Percentiles rank a stretch among this genome's conserved stretches.
These are phyloP conservation scores for Oceanites oceanicus DNA, from an alignment of 2,113 vertebrate genomes.

Conservation along the genomic window DNA sequence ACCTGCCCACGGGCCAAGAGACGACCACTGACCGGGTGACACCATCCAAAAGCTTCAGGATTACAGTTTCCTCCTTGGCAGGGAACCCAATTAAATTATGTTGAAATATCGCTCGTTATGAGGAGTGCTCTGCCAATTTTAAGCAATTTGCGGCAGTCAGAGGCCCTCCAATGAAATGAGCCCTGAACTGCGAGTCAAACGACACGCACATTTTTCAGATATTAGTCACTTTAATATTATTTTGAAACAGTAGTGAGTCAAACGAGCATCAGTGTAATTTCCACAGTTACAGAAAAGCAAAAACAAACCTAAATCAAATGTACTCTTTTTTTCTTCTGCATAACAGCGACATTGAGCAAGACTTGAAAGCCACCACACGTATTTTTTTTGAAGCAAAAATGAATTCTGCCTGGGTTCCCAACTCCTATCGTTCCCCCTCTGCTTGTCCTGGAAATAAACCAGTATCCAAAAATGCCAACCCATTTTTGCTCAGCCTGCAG, in stretches of 20 bases:
- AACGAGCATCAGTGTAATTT: not conserved
- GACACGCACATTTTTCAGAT: not conserved
- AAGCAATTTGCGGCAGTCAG: not conserved
- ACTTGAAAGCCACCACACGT: not conserved
- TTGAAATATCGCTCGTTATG: not conserved
- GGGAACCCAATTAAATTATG: not conserved
- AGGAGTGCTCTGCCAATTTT: not conserved
- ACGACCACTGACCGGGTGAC: not conserved
- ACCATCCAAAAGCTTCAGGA: not conserved
- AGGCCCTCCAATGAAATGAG: not conserved
- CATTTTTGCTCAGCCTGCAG: not conserved
- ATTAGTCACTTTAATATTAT: slow-evolving; percentile 16
- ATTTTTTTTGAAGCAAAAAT: not conserved
- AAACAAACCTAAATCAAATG: slow-evolving; percentile 38
- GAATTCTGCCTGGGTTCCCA: not conserved
- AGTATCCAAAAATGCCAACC: not conserved
- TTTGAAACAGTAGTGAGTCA: slow-evolving; percentile 46
- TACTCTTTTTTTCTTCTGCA: not conserved
- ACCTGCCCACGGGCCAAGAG: not conserved
- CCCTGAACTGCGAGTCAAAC: not conserved
- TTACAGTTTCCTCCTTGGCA: not conserved
- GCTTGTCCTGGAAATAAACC: not conserved
- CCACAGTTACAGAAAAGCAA: slow-evolving; percentile 32
- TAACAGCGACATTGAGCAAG: slow-evolving; percentile 6
- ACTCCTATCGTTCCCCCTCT: not conserved